Evolutionary conservation across 2,797 vertebrate species (phyloP).

Genomic region (Pelodytes ibericus): DNA sequence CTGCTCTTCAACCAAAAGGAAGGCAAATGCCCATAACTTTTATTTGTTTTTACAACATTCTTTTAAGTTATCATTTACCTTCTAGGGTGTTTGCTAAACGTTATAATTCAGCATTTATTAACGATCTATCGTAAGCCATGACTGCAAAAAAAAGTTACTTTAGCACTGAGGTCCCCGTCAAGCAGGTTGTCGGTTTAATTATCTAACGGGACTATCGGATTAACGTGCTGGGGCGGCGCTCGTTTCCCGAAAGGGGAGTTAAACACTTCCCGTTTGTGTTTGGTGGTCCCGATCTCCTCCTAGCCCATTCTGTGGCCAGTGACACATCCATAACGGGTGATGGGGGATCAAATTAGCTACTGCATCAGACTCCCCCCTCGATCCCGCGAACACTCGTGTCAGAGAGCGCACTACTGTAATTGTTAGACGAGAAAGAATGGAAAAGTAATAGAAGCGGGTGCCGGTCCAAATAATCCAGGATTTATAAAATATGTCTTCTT

Average conservation of each 20-base stretch:
- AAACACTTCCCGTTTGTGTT: conserved; percentile 44
- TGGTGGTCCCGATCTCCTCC: conserved; percentile 56
- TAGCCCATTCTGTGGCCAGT: conserved; percentile 33
- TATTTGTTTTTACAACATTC: too few relatives aligned
- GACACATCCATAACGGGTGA: conserved; percentile 64
- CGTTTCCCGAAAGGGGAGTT: conserved; percentile 17
- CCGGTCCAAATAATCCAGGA: conserved; percentile 73
- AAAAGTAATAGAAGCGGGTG: conserved; percentile 79
- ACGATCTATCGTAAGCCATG: too few relatives aligned
- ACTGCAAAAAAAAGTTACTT: too few relatives aligned
- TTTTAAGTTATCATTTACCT: too few relatives aligned
- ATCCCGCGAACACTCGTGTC: conserved; percentile 89
- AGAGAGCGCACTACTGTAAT: conserved; percentile 75
- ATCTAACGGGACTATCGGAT: too few relatives aligned
- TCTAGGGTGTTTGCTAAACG: too few relatives aligned
- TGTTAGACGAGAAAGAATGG: conserved; percentile 78
- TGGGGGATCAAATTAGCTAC: conserved; percentile 74
- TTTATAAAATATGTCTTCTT: conserved; percentile 69
- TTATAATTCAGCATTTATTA: too few relatives aligned
- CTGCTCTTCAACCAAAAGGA: too few relatives aligned
- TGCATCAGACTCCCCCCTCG: conserved; percentile 74
- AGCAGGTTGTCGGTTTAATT: too few relatives aligned
- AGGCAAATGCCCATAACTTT: too few relatives aligned
- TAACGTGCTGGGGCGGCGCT: too few relatives aligned
- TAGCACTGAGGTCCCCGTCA: too few relatives aligned